Conservation (phyloP, 2,113 vertebrate species). For the Stigmatopora argus region DNA sequence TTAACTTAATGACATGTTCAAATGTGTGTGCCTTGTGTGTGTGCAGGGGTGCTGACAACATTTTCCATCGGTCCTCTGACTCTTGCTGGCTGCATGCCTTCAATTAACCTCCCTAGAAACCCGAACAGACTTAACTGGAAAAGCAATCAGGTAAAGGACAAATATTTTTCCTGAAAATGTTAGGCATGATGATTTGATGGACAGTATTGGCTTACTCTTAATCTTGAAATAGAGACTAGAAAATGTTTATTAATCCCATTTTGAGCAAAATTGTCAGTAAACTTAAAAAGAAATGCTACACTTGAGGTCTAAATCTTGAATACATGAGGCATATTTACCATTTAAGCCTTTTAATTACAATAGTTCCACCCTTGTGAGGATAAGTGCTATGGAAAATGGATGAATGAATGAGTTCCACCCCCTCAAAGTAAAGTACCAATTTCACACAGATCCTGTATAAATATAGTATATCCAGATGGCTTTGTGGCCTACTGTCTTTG, state of each 20-base stretch:
- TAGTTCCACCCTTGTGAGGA: neutral
- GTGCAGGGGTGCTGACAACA: constrained; percentile 41
- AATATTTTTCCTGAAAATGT: constrained; percentile 31
- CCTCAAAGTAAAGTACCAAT: neutral
- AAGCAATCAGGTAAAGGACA: constrained; percentile 29
- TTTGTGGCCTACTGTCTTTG: neutral
- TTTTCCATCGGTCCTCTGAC: constrained; percentile 53
- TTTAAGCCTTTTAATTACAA: neutral
- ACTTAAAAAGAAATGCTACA: neutral
- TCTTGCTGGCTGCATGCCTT: constrained; percentile 28
- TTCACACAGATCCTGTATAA: neutral
- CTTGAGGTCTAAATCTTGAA: neutral
- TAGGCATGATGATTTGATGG: neutral
- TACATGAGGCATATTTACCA: neutral
- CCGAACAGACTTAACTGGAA: constrained; percentile 44
- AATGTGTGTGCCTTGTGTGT: neutral
- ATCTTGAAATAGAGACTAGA: neutral
- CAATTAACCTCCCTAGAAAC: constrained; percentile 53
- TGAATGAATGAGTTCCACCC: neutral
- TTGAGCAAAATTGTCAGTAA: neutral
- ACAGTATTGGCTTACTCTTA: neutral
- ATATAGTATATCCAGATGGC: neutral
- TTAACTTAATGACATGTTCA: constrained; percentile 4
- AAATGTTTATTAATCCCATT: neutral
- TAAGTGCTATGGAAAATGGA: no score